Percentiles rank a stretch among this genome's conserved stretches.
Conservation (phyloP, 2,888 invertebrate species). For the Leptinotarsa rubiginosa region DNA sequence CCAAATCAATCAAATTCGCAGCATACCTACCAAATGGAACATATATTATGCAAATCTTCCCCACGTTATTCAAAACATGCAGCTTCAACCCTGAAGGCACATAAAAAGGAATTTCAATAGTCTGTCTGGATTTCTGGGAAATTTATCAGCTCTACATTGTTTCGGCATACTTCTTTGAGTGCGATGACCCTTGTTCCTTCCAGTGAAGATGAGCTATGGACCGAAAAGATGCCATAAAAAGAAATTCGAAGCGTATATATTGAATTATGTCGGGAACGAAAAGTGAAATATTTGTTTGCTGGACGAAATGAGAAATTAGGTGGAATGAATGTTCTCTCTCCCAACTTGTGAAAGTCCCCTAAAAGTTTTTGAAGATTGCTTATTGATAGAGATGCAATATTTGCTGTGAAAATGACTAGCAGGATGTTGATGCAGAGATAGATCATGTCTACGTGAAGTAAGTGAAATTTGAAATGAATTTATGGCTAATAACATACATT, state of each 20-base stretch:
- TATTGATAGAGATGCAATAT: no score
- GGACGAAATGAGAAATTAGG: background rate
- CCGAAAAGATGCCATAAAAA: background rate
- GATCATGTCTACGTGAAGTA: no score
- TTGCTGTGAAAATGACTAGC: no score
- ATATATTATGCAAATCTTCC: slow-evolving; percentile 3
- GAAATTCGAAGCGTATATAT: background rate
- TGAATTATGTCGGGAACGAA: background rate
- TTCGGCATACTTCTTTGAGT: background rate
- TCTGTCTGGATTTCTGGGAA: background rate
- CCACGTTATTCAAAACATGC: background rate
- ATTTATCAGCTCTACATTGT: slow-evolving; percentile 7
- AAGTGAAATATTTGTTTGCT: slow-evolving; percentile 1
- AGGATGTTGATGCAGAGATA: no score
- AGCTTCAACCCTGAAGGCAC: background rate
- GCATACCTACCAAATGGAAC: background rate
- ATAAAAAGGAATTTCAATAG: slow-evolving; percentile 8
- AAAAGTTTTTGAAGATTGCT: no score
- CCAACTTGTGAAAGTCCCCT: no score
- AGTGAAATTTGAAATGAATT: no score
- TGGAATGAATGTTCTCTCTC: background rate
- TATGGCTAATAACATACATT: no score
- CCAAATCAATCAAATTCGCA: background rate
- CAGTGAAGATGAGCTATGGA: slow-evolving; percentile 7
- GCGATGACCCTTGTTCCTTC: background rate